Conservation (phyloP, 2,113 vertebrate genomes). For the Spea multiplicata region DNA sequence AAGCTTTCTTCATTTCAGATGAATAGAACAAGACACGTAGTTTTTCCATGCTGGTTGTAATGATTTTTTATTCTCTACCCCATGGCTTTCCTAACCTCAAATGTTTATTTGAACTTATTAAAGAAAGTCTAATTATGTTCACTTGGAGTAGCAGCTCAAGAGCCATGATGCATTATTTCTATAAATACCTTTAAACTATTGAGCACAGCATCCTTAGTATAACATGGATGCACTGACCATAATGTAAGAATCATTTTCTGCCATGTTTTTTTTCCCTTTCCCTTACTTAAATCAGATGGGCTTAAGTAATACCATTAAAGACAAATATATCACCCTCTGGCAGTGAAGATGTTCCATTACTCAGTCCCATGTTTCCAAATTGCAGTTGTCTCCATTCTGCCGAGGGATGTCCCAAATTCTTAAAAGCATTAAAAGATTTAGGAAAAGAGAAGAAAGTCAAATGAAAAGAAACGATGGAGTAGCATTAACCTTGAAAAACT, state of each 20-base stretch:
- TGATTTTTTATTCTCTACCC: conserved; percentile 37
- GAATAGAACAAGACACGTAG: conserved; percentile 54
- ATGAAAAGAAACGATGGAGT: too few relatives aligned
- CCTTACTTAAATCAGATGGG: conserved; percentile 15
- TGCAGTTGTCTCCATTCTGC: conserved; percentile 6
- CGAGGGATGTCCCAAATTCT: conserved; percentile 23
- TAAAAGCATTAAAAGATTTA: conserved; percentile 22
- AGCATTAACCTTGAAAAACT: too few relatives aligned
- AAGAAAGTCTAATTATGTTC: conserved; percentile 52
- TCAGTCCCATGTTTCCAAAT: conserved; percentile 36
- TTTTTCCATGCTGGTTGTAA: conserved; percentile 46
- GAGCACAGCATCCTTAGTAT: conserved; percentile 46
- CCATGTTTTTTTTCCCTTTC: conserved; percentile 42
- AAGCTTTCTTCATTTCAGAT: conserved; percentile 47
- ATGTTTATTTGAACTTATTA: conserved; percentile 50
- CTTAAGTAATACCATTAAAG: conserved; percentile 37
- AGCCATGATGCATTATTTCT: conserved; percentile 48
- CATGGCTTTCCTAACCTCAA: conserved; percentile 46
- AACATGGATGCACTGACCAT: conserved; percentile 46
- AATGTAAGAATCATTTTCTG: conserved; percentile 24
- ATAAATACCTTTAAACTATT: conserved; percentile 50
- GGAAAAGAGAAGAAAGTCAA: not conserved
- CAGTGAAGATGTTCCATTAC: not conserved
- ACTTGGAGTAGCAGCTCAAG: conserved; percentile 48
- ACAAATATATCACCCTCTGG: conserved; percentile 24